phyloP scores from a whole-genome alignment of 2,797 vertebrate genomes.

The Centroberyx gerrardi region DNA sequence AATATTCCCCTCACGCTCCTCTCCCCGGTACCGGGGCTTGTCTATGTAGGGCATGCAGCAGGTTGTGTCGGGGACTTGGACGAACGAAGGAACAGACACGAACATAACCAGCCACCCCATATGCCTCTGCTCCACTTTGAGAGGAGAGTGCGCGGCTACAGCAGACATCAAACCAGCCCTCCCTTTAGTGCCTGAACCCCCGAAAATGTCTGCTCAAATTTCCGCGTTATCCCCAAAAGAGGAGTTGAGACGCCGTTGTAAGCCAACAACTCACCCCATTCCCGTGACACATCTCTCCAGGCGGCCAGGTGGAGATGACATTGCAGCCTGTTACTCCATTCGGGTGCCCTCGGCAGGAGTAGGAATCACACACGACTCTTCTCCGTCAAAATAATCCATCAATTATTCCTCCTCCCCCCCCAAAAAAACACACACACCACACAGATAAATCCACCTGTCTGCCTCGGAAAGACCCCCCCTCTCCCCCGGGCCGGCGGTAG shows the following conservation, averaged over 20 bases:
- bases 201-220: conserved; percentile 30
- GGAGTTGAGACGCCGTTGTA: conserved; percentile 1
- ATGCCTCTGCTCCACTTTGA: conserved; percentile 71
- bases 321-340: conserved; percentile 90
- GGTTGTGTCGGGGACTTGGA: conserved; percentile 76
- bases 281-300: conserved; percentile 94
- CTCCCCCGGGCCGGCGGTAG: conserved; percentile 21
- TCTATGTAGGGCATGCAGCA: conserved; percentile 83
- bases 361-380: conserved; percentile 73
- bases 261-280: conserved; percentile 90
- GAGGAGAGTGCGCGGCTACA: conserved; percentile 50
- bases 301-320: conserved; percentile 90
- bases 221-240: conserved; percentile 15
- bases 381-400: conserved; percentile 79
- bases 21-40: conserved; percentile 60
- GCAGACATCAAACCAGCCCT: conserved; percentile 26
- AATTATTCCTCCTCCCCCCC: conserved; percentile 62
- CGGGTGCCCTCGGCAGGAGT: conserved; percentile 79
- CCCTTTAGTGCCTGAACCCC: conserved; percentile 7
- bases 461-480: conserved; percentile 58
- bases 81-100: conserved; percentile 43
- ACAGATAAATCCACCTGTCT: conserved; percentile 83
- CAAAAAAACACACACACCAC: conserved; percentile 38
- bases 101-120: conserved; percentile 31
- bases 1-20: conserved; percentile 78